These are phyloP conservation scores for Glyphotaelius pellucidus DNA, from an alignment of 2,888 invertebrate genomes.

Conservation along the genomic window DNA sequence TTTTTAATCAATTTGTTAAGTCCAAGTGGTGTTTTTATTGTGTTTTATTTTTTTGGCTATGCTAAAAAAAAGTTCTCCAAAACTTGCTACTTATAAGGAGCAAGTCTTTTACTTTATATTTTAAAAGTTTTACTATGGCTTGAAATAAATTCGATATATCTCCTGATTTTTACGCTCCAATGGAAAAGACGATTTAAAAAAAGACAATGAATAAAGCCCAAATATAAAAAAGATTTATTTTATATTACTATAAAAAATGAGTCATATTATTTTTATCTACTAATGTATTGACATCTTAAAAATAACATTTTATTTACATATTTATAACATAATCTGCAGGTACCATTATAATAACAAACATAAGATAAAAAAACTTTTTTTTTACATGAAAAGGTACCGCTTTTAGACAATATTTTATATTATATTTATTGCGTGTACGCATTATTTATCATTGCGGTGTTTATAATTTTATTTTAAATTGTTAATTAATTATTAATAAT, in stretches of 20 bases:
- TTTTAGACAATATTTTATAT: neutral
- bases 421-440: neutral
- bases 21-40: neutral
- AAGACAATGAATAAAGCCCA: neutral
- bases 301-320: neutral
- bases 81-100: neutral
- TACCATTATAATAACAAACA: neutral
- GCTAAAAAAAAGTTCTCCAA: neutral
- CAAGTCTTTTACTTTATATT: neutral
- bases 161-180: neutral
- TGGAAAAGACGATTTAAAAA: neutral
- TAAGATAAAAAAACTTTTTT: neutral
- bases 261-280: neutral
- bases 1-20: neutral
- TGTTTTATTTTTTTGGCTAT: neutral
- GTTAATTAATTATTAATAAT: neutral
- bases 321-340: neutral
- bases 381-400: neutral
- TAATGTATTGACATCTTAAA: neutral
- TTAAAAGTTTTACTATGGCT: neutral
- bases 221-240: neutral
- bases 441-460: neutral
- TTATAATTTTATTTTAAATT: neutral
- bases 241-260: neutral
- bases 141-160: neutral